These are phyloP conservation scores for Rhabdomys dilectus DNA, from an alignment of 2,113 vertebrate species.

Conservation along the genomic window DNA sequence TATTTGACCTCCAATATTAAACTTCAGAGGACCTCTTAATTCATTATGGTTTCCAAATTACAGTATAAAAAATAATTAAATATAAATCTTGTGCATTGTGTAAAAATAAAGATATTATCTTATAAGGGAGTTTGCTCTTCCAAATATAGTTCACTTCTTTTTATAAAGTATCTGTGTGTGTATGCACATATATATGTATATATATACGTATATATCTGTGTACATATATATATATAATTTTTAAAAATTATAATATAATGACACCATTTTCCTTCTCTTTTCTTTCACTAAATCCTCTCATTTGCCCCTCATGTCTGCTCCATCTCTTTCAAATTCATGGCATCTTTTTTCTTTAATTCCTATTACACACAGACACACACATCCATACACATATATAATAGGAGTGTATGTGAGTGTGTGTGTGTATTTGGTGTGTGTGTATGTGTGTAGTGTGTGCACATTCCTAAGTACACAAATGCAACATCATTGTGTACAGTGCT, in stretches of 20 bases:
- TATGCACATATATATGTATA: too few relatives aligned
- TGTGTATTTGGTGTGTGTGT: too few relatives aligned
- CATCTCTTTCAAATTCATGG: background rate
- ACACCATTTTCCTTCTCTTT: background rate
- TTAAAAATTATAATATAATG: too few relatives aligned
- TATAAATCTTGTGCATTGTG: background rate
- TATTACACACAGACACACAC: background rate
- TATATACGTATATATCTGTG: too few relatives aligned
- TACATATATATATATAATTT: too few relatives aligned
- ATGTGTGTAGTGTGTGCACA: background rate
- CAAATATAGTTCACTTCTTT: background rate
- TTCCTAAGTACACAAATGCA: background rate
- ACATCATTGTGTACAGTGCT: background rate
- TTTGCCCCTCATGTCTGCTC: background rate
- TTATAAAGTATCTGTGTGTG: background rate
- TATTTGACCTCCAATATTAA: background rate
- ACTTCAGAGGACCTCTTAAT: background rate
- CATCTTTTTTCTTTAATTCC: background rate
- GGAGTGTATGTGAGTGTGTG: too few relatives aligned
- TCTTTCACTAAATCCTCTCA: background rate
- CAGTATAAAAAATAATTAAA: slow-evolving; percentile 22
- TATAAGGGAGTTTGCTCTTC: background rate
- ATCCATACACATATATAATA: background rate
- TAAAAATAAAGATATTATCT: slow-evolving; percentile 42
- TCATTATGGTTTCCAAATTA: background rate